phyloP scores from a whole-genome alignment of 2,797 vertebrate species.

The Danio jaintianensis region DNA sequence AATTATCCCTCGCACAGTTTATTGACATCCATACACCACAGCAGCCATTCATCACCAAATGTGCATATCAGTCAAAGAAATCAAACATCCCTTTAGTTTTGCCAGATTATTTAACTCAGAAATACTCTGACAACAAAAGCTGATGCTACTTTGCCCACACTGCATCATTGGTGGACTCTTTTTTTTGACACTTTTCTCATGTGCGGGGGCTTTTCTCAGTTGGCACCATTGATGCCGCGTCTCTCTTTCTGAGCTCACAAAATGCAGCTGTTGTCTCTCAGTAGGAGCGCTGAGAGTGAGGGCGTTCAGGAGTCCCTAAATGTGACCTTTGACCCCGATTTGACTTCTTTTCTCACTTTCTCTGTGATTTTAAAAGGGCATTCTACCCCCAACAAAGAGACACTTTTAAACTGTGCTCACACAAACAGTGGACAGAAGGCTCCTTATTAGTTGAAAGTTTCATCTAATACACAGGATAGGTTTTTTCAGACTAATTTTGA shows the following conservation, averaged over 20 bases:
- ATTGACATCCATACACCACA: not conserved
- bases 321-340: conserved; percentile 53
- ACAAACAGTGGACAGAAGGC: conserved; percentile 10
- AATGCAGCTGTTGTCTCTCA: conserved; percentile 60
- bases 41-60: conserved; percentile 34
- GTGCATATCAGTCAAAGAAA: conserved; percentile 1
- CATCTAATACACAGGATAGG: not conserved
- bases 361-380: conserved; percentile 54
- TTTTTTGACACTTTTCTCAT: not conserved
- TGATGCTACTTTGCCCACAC: not conserved
- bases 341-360: conserved; percentile 44
- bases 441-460: not conserved
- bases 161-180: not conserved
- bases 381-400: conserved; percentile 52
- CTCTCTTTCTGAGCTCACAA: conserved; percentile 43
- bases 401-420: conserved; percentile 6
- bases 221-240: not conserved
- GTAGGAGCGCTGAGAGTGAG: conserved; percentile 13
- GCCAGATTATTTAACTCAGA: not conserved
- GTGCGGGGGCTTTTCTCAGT: conserved; percentile 2
- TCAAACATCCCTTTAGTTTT: not conserved
- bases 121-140: not conserved
- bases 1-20: no score
- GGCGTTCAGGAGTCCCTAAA: conserved; percentile 29
- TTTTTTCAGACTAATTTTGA: no score